These are phyloP conservation scores for Hycleus cichorii DNA, from an alignment of 1,140 invertebrate species.

Conservation along the genomic window DNA sequence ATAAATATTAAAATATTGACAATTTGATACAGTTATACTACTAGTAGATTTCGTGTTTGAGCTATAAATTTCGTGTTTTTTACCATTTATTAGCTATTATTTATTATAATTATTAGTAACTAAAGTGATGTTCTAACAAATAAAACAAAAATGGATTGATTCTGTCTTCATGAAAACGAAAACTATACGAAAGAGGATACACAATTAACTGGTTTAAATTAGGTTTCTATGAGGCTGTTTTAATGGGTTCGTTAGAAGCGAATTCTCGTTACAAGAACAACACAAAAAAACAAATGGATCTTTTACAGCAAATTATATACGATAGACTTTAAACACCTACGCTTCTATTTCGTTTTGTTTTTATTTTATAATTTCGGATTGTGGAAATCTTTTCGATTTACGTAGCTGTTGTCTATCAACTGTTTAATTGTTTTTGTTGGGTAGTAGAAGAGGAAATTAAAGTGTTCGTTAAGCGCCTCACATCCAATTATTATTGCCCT, in stretches of 20 bases:
- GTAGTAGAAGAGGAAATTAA: constrained; percentile 1
- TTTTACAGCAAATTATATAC: too few relatives aligned
- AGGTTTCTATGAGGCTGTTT: constrained; percentile 31
- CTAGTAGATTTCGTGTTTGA: too few relatives aligned
- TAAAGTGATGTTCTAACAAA: not conserved
- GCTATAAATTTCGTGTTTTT: not conserved
- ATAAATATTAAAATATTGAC: too few relatives aligned
- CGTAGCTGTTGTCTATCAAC: too few relatives aligned
- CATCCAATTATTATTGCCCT: constrained; percentile 3
- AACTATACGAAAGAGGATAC: not conserved
- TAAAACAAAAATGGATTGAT: constrained; percentile 22
- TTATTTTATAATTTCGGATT: too few relatives aligned
- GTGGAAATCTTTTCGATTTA: too few relatives aligned
- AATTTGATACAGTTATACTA: too few relatives aligned
- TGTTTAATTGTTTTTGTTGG: too few relatives aligned
- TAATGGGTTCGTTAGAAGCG: constrained; percentile 24
- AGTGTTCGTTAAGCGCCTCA: constrained; percentile 10
- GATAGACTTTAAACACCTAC: too few relatives aligned
- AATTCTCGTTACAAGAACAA: too few relatives aligned
- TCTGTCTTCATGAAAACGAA: constrained; percentile 13
- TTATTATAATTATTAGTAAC: not conserved
- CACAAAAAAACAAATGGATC: too few relatives aligned
- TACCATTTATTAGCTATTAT: not conserved
- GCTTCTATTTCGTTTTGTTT: too few relatives aligned
- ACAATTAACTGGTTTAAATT: constrained; percentile 34